phyloP scores from a whole-genome alignment of 2,113 vertebrate species.

The Chamaea fasciata region DNA sequence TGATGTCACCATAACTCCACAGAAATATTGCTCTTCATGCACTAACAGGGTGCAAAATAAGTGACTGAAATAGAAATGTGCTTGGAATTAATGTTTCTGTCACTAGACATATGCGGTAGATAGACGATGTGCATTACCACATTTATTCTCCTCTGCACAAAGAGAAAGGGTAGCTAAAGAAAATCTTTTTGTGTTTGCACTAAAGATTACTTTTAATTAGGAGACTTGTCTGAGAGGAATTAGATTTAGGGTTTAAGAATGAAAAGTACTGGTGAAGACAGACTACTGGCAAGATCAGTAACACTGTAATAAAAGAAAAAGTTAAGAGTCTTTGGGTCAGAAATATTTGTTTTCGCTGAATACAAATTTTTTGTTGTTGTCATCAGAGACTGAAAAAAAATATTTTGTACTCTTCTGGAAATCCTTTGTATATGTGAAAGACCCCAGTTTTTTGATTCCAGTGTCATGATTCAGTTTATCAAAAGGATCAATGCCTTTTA shows the following conservation, averaged over 20 bases:
- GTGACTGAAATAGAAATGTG: background rate
- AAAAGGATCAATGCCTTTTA: background rate
- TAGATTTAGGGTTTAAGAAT: background rate
- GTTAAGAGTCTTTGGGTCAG: background rate
- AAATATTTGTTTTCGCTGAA: background rate
- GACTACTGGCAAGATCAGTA: background rate
- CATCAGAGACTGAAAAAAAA: background rate
- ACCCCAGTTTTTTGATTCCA: accelerated
- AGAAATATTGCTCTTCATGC: background rate
- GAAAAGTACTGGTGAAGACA: background rate
- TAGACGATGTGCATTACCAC: background rate
- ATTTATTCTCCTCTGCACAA: background rate
- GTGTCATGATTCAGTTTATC: background rate
- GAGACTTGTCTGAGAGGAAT: background rate
- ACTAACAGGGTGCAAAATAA: slow-evolving; percentile 26
- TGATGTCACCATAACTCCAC: slow-evolving; percentile 18
- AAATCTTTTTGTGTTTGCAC: background rate
- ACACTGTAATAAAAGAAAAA: background rate
- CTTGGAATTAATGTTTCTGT: background rate
- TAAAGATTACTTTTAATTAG: background rate
- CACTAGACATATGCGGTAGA: background rate
- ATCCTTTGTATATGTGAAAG: background rate
- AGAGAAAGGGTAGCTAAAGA: background rate
- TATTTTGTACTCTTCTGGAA: background rate
- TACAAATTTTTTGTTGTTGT: background rate